Percentiles rank a stretch among this genome's conserved stretches.
These are phyloP conservation scores for Microtus ochrogaster DNA, from an alignment of 2,113 vertebrate species.

Conservation along the genomic window DNA sequence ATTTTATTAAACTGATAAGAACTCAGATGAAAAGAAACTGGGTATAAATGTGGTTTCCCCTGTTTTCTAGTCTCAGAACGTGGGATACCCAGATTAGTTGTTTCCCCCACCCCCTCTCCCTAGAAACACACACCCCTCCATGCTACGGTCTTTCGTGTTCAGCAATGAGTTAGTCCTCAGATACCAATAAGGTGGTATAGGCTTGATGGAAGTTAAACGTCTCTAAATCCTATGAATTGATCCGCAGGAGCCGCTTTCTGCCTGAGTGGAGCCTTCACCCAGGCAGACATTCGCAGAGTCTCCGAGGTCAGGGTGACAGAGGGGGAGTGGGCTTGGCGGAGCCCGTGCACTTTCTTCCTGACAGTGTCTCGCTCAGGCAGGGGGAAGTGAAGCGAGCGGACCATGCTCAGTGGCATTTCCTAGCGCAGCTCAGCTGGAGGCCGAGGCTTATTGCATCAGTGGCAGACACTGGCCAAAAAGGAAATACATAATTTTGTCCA, in stretches of 20 bases:
- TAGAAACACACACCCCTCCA: conserved; percentile 54
- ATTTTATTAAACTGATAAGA: conserved; percentile 85
- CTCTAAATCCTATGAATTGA: conserved; percentile 88
- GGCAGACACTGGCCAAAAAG: conserved; percentile 86
- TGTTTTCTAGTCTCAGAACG: conserved; percentile 72
- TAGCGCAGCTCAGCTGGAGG: conserved; percentile 94
- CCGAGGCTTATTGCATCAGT: conserved; percentile 90
- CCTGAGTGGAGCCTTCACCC: conserved; percentile 84
- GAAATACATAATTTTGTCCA: conserved; percentile 91
- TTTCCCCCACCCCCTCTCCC: too few species aligned
- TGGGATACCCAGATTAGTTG: conserved; percentile 75
- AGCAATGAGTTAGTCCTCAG: conserved; percentile 83
- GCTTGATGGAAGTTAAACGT: conserved; percentile 88
- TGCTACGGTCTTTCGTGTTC: conserved; percentile 81
- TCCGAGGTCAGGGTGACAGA: conserved; percentile 86
- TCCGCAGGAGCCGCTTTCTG: conserved; percentile 89
- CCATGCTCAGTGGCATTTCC: conserved; percentile 98
- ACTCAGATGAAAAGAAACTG: conserved; percentile 80
- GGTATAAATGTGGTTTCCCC: conserved; percentile 70
- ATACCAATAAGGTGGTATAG: conserved; percentile 83
- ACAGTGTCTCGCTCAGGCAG: conserved; percentile 87
- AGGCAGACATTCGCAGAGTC: conserved; percentile 87
- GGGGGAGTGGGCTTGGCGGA: conserved; percentile 85
- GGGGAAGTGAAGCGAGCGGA: conserved; percentile 92
- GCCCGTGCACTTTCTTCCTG: conserved; percentile 88